phyloP scores from a whole-genome alignment of 2,888 invertebrate species.

The Reticulitermes lucifugus region DNA sequence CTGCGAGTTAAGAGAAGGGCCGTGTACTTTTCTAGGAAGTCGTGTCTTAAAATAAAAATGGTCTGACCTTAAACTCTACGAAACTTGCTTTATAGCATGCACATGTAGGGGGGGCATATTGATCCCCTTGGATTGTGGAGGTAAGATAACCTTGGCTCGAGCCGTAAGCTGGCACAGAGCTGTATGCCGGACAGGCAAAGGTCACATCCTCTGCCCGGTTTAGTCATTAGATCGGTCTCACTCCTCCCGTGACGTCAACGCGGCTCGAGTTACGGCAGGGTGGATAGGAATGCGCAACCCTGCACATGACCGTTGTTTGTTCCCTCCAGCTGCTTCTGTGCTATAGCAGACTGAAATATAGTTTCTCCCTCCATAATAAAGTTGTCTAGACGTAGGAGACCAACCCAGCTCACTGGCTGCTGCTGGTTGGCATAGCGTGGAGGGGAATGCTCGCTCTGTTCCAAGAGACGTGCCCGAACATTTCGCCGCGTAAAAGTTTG shows the following conservation, averaged over 20 bases:
- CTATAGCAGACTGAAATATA: background rate
- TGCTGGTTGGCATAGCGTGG: background rate
- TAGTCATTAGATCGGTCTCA: constrained; percentile 8
- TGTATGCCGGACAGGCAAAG: constrained; percentile 28
- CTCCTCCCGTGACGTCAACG: constrained; percentile 40
- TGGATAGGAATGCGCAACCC: background rate
- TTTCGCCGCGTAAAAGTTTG: background rate
- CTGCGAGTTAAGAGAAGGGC: too few species aligned
- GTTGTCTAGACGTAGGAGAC: constrained; percentile 14
- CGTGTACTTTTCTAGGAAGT: too few species aligned
- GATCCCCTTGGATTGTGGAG: constrained; percentile 33
- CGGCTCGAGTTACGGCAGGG: constrained; percentile 10
- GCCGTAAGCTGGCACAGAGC: constrained; percentile 20
- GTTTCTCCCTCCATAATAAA: constrained; percentile 3
- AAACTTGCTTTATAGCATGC: constrained; percentile 15
- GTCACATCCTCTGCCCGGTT: constrained; percentile 43
- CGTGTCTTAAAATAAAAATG: background rate
- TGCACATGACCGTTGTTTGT: background rate
- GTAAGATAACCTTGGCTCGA: constrained; percentile 33
- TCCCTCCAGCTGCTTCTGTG: background rate
- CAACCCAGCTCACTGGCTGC: background rate
- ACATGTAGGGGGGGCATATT: constrained; percentile 40
- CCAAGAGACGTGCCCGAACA: background rate
- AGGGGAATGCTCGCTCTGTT: background rate
- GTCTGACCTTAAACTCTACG: constrained; percentile 25